These are phyloP conservation scores for Holothuria glaberrima DNA, from an alignment of 35 echinoderm and acorn worm genomes.

Conservation along the genomic window DNA sequence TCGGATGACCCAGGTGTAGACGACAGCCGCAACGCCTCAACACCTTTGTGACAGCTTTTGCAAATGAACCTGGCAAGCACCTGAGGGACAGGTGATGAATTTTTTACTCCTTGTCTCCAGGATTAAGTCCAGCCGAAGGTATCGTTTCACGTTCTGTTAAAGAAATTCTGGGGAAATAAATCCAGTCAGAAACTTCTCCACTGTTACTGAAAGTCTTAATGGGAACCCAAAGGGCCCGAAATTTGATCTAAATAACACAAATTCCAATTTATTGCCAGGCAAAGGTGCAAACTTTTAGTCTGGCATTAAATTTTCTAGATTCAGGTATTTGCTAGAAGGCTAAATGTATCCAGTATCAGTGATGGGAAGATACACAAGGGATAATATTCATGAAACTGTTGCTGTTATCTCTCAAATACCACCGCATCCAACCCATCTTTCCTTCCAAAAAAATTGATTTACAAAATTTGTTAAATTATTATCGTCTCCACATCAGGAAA, in stretches of 20 bases:
- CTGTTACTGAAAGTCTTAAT: constrained; percentile 11
- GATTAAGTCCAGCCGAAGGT: constrained; percentile 45
- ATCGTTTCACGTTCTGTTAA: constrained; percentile 7
- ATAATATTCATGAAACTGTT: constrained; percentile 38
- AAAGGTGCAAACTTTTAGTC: constrained; percentile 22
- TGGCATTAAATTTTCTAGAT: not conserved
- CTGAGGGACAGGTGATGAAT: constrained; percentile 33
- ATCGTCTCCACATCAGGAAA: no score
- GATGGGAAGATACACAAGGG: not conserved
- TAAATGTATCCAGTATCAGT: constrained; percentile 1
- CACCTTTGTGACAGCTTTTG: constrained; percentile 49
- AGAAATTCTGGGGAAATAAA: constrained; percentile 21
- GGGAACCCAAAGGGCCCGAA: constrained; percentile 35
- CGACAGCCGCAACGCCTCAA: constrained; percentile 48
- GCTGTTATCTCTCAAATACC: constrained; percentile 2
- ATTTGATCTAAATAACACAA: constrained; percentile 57
- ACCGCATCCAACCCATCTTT: not conserved
- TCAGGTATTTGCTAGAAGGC: not conserved
- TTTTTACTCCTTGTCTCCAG: constrained; percentile 20
- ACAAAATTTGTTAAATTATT: not conserved
- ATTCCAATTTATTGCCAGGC: constrained; percentile 49
- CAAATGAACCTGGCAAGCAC: constrained; percentile 38
- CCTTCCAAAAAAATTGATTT: constrained; percentile 26
- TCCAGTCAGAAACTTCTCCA: constrained; percentile 8
- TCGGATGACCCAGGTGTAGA: constrained; percentile 60